Conservation (phyloP, 2,113 vertebrate genomes). For the Crotalus horridus region DNA sequence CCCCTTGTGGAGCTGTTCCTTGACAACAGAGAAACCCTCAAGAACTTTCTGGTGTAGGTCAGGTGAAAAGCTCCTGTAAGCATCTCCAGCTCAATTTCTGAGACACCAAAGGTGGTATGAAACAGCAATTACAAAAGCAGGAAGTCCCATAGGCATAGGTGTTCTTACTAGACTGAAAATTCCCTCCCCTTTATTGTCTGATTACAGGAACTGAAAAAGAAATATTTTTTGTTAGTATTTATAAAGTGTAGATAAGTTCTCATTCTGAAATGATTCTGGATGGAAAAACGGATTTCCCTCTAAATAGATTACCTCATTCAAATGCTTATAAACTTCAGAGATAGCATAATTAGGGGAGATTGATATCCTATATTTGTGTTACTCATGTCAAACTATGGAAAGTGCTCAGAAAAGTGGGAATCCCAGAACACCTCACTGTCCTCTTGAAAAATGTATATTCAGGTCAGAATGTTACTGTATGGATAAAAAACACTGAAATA, state of each 20-base stretch:
- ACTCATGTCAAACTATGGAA: neutral
- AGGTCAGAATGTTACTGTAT: neutral
- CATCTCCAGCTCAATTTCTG: neutral
- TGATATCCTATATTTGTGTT: neutral
- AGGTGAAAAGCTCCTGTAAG: slow-evolving; percentile 13
- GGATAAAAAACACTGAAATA: neutral
- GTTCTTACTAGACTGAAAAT: neutral
- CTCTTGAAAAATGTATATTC: neutral
- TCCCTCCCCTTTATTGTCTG: neutral
- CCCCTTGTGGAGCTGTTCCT: neutral
- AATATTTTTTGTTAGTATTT: neutral
- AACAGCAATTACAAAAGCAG: slow-evolving; percentile 4
- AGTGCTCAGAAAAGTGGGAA: neutral
- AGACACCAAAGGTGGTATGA: neutral
- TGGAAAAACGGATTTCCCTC: neutral
- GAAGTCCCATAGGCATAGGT: neutral
- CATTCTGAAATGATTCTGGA: neutral
- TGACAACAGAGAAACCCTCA: slow-evolving; percentile 5
- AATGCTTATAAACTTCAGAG: neutral
- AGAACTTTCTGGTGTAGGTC: neutral
- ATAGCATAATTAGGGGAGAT: neutral
- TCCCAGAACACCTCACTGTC: neutral
- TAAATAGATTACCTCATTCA: neutral
- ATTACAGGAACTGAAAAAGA: neutral
- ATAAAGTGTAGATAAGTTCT: neutral